Evolutionary conservation across 2,888 invertebrate species (phyloP).

Genomic region (Fragum fragum): DNA sequence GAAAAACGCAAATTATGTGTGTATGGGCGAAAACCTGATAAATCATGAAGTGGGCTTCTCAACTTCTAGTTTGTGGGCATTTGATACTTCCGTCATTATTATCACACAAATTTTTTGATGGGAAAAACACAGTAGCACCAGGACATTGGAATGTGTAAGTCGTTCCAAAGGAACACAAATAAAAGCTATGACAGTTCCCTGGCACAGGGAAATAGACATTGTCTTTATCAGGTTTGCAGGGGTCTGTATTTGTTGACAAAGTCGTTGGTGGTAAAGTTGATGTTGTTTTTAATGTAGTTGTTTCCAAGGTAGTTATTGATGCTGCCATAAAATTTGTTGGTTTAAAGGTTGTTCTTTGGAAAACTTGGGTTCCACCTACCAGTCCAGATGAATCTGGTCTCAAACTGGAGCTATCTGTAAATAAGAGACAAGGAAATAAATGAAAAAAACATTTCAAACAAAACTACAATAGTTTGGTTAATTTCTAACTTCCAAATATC

Average conservation of each 20-base stretch:
- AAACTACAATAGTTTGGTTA: no score
- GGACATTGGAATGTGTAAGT: slow-evolving; percentile 71
- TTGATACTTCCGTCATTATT: slow-evolving; percentile 68
- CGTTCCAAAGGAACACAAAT: slow-evolving; percentile 69
- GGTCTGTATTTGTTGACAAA: slow-evolving; percentile 42
- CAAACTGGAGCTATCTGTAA: neutral
- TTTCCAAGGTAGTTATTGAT: slow-evolving; percentile 6
- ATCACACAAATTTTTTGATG: slow-evolving; percentile 66
- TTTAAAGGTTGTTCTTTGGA: neutral
- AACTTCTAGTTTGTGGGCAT: neutral
- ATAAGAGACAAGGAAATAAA: slow-evolving; percentile 3
- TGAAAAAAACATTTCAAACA: no score
- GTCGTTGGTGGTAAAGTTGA: neutral
- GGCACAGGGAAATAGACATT: slow-evolving; percentile 69
- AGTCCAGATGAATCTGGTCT: neutral
- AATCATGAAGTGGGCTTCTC: no score
- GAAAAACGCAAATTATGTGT: no score
- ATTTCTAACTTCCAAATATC: no score
- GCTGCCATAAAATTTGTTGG: neutral
- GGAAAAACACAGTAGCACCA: slow-evolving; percentile 66
- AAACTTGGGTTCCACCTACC: neutral
- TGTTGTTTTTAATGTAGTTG: slow-evolving; percentile 34
- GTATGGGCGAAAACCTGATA: no score
- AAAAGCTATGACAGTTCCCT: slow-evolving; percentile 69
- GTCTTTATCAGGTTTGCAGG: slow-evolving; percentile 70